Evolutionary conservation across 2,113 vertebrate species (phyloP).

Genomic region (Stictonetta naevosa): DNA sequence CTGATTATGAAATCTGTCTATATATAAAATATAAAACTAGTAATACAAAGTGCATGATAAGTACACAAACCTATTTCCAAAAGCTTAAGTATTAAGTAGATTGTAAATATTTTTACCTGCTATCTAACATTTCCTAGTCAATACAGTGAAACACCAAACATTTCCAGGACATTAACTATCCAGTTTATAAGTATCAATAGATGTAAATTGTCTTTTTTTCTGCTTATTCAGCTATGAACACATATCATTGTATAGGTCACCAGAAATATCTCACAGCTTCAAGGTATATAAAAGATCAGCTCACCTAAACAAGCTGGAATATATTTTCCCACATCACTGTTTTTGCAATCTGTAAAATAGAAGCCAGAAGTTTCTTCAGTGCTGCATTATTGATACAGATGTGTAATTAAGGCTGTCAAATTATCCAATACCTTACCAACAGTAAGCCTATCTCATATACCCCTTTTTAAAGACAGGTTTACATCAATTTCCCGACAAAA

Average conservation of each 20-base stretch:
- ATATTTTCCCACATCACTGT: slow-evolving; percentile 78
- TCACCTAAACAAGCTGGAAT: slow-evolving; percentile 88
- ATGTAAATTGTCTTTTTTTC: background rate
- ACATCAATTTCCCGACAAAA: background rate
- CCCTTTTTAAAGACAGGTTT: background rate
- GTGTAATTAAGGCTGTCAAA: background rate
- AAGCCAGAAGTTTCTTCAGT: background rate
- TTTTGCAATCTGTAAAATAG: slow-evolving; percentile 81
- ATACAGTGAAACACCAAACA: background rate
- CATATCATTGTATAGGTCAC: background rate
- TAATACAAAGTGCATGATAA: background rate
- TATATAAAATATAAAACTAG: background rate
- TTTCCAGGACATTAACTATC: background rate
- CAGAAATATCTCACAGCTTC: background rate
- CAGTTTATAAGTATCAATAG: background rate
- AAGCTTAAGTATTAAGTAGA: background rate
- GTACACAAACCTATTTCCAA: background rate
- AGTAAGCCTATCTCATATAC: background rate
- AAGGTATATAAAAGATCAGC: background rate
- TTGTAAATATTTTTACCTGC: background rate
- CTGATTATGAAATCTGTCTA: background rate
- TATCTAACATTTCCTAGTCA: background rate
- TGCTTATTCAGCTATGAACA: background rate
- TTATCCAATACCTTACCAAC: background rate
- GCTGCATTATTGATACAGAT: background rate